Evolutionary conservation across 2,797 vertebrate species (phyloP), one percentile per base, ranked within the genome.

Genomic region (Centroberyx gerrardi): DNA sequence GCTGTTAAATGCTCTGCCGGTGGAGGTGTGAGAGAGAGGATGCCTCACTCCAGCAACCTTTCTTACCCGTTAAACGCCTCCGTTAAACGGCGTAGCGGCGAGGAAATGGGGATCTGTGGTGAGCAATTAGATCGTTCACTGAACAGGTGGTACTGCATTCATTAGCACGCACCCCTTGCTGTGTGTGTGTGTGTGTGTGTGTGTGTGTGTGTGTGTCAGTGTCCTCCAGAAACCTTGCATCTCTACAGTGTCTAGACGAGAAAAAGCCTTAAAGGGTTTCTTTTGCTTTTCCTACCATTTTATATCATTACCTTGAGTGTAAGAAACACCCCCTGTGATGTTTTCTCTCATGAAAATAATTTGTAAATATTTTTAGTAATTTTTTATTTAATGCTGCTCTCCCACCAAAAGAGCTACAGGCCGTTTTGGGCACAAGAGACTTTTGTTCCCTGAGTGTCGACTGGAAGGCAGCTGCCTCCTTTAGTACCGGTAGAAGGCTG

Each of bases 111-210:
- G 70, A 87, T 92, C 90, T 90, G 87, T 81, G 76, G 88, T 88
- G 88, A 93, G 90, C 89, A 88, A 89, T 92, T 88, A 91, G 85
- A 83, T 88, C 76, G 75, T 85, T 87, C 79, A 85, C 85, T 82
- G 90, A 92, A 91, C 91, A 94, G 92, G 91, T 92, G 92, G 82
- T 64, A 76, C 82, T 82, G 89, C 86, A 90, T 91, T 92, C 88
- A 93, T 94, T 92, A 90, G 40, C 81, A 80, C 82, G 58, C 66
- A 74, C 78, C 80, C 53, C 60, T 18, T 73, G 75, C 83, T 77
- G 76, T 60, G 77, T 74, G 51, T 74, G 66, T 18, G 22, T 65
- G 49, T 42, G 38, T 52, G 51, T 29, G 40, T 31, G 8, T 18
- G 58, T 15, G 17, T 44, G 42, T 8, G 0, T 27, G 22, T 18